phyloP scores from a whole-genome alignment of 2,113 vertebrate species.

The Bambusicola thoracicus region DNA sequence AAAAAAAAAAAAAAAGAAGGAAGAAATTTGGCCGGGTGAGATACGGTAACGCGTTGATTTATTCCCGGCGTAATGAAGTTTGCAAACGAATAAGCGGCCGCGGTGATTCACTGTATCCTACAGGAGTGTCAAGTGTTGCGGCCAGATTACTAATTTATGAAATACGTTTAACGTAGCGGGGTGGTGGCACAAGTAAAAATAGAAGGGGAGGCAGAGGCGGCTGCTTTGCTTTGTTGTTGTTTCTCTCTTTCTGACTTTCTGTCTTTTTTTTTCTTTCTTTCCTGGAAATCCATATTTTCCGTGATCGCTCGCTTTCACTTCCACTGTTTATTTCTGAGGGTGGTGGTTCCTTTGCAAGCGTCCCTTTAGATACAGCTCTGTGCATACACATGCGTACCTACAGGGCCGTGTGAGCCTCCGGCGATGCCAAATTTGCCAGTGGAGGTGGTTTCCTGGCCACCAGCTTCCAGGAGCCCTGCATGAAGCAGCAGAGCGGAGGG shows the following conservation, averaged over 20 bases:
- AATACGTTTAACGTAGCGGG: constrained; percentile 80
- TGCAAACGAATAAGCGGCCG: constrained; percentile 79
- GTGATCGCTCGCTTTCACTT: constrained; percentile 17
- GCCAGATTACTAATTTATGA: constrained; percentile 85
- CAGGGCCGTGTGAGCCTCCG: not conserved
- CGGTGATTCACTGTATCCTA: constrained; percentile 78
- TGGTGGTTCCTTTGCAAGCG: not conserved
- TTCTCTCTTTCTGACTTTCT: not conserved
- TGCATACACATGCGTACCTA: not conserved
- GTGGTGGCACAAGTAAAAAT: constrained; percentile 78
- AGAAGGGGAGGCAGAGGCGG: constrained; percentile 62
- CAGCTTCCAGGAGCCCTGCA: constrained; percentile 11
- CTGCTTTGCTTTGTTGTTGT: not conserved
- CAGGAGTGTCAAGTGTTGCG: constrained; percentile 77
- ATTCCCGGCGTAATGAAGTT: constrained; percentile 82
- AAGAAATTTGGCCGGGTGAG: constrained; percentile 73
- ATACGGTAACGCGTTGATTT: constrained; percentile 79
- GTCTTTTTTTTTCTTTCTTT: not conserved
- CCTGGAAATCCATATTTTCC: constrained; percentile 47
- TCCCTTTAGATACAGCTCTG: not conserved
- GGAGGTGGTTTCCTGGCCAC: not conserved
- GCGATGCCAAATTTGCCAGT: not conserved
- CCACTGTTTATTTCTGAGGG: constrained; percentile 27
- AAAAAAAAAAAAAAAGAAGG: constrained; percentile 40
- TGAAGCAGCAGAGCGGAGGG: constrained; percentile 57